Evolutionary conservation across 2,797 vertebrate species (phyloP), one percentile per base, ranked within the genome.

Genomic region (Rhabdomys pumilio): DNA sequence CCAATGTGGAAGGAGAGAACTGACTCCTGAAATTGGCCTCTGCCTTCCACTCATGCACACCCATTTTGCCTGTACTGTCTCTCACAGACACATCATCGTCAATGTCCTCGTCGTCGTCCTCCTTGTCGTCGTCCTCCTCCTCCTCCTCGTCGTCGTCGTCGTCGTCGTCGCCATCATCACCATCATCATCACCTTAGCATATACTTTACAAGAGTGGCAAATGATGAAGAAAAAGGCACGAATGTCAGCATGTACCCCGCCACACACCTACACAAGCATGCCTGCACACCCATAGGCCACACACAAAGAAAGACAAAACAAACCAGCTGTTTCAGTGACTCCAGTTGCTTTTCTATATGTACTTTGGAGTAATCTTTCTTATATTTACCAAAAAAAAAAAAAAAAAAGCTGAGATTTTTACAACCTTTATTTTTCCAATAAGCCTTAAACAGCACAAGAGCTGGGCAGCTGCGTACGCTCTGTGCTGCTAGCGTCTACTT

Each of bases 351-450:
- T 85, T 73, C 50, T 72, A 67, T 24, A 41, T 19, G 41, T 6
- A 41, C 29, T 57, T 77, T 73, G 79, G 38, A 80, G 89, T 91
- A 47, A 82, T 81, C 29, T 95, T 96, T 69, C 50, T 63, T 80
- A 22, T 55, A 88, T 6, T 59, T 34, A 50, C 10, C 10, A 50
- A 50, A 76, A 76, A 47, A 20, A 55, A 55, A 29, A 34, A 34
- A 34, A 76, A 44, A 31, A 44, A 26, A 31, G 17, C 31, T n/a
- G 50, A 80, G 31, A 15, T 55, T 55, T 55, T 19, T 19, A 55
- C 15, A 55, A 17, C 55, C 55, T 55, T 20, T 57, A 57, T 5
- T 57, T 57, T 57, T 59, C 20, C 57, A 59, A 59, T 59, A 59
- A 59, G 57, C 57, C 57, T 59, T 59, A 59, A 20, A 59, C 19